These are phyloP conservation scores for Cryptophagus acutangulus DNA, from an alignment of 2,888 invertebrate species.

Conservation along the genomic window DNA sequence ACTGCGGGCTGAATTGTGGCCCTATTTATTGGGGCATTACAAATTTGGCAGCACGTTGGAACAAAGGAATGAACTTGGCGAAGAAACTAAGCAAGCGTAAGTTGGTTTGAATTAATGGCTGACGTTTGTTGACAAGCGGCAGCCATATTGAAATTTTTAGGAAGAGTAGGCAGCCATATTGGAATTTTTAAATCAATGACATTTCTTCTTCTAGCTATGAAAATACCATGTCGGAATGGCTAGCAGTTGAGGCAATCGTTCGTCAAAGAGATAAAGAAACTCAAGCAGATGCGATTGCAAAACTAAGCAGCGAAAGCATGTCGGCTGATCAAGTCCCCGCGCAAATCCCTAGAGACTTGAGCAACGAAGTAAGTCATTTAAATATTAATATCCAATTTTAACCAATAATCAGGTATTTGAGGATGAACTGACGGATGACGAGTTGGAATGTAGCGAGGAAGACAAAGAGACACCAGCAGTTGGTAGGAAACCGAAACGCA, in stretches of 20 bases:
- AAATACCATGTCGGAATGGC: slow-evolving; percentile 91
- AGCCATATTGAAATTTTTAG: no score
- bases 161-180: no score
- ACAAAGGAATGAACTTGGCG: slow-evolving; percentile 62
- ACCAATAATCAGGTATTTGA: slow-evolving; percentile 40
- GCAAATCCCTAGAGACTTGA: slow-evolving; percentile 49
- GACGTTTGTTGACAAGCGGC: not conserved
- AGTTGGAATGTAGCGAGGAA: slow-evolving; percentile 38
- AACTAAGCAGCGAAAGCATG: slow-evolving; percentile 72
- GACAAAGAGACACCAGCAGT: slow-evolving; percentile 31
- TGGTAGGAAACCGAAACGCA: slow-evolving; percentile 31
- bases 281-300: slow-evolving; percentile 79
- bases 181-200: no score
- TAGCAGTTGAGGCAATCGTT: slow-evolving; percentile 91
- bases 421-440: slow-evolving; percentile 44
- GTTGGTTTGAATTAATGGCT: slow-evolving; percentile 17
- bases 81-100: slow-evolving; percentile 58
- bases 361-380: slow-evolving; percentile 52
- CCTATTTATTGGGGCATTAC: slow-evolving; percentile 82
- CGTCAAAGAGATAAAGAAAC: slow-evolving; percentile 75
- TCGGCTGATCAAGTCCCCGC: slow-evolving; percentile 48
- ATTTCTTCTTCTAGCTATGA: slow-evolving; percentile 61
- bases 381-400: slow-evolving; percentile 5
- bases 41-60: slow-evolving; percentile 67
- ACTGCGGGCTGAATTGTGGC: slow-evolving; percentile 79